A percentile compares a stretch with the other conserved stretches of the same genome.
Evolutionary conservation across 2,113 vertebrate species (phyloP).

Genomic region (Saccopteryx bilineata): DNA sequence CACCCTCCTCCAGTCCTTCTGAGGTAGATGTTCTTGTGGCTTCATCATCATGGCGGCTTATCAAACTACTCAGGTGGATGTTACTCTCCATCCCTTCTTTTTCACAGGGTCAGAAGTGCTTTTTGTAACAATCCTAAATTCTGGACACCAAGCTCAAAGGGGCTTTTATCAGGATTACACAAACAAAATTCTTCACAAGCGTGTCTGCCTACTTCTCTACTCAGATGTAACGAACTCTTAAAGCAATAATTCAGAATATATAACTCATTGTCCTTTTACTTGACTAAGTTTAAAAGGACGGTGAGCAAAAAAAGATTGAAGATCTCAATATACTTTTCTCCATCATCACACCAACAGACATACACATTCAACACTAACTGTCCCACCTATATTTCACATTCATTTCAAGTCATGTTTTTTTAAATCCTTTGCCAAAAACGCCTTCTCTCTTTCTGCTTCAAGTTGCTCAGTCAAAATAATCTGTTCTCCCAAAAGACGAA

Average conservation of each 20-base stretch:
- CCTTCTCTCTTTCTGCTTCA: constrained; percentile 88
- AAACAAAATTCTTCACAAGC: constrained; percentile 57
- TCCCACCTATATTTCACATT: background rate
- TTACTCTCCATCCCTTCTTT: constrained; percentile 91
- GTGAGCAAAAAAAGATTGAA: background rate
- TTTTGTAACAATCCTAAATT: background rate
- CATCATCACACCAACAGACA: constrained; percentile 7
- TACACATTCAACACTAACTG: background rate
- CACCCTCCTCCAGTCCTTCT: constrained; percentile 96
- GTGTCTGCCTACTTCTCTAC: background rate
- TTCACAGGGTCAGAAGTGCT: background rate
- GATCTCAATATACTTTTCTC: background rate
- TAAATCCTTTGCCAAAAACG: constrained; percentile 77
- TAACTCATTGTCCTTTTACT: constrained; percentile 33
- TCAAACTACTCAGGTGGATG: constrained; percentile 88
- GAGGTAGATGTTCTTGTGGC: constrained; percentile 94
- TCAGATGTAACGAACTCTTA: background rate
- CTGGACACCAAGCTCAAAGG: background rate
- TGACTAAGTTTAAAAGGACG: constrained; percentile 52
- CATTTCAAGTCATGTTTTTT: constrained; percentile 79
- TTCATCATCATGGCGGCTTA: constrained; percentile 91
- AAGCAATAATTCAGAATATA: constrained; percentile 6
- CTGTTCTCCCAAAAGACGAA: constrained; percentile 93
- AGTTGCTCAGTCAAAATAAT: constrained; percentile 91
- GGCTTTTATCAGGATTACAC: background rate